These are phyloP conservation scores for Melanotaenia pygmaea DNA, from an alignment of 2,797 vertebrate species.

Conservation along the genomic window DNA sequence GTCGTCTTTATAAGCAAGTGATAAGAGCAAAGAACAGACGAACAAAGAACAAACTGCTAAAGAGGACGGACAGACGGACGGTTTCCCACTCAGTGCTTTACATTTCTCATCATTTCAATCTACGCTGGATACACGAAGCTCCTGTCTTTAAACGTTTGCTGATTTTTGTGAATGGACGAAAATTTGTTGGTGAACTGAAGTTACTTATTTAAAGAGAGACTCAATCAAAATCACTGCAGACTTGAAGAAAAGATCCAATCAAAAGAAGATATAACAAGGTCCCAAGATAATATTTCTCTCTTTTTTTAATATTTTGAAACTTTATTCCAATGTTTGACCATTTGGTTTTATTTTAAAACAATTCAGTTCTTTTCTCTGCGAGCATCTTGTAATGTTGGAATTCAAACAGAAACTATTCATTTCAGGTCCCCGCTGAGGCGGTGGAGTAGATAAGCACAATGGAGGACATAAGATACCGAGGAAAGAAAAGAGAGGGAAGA, in stretches of 20 bases:
- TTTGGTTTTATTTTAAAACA: background rate
- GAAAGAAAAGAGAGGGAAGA: slow-evolving; percentile 70
- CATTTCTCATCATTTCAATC: slow-evolving; percentile 11
- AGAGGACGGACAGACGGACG: background rate
- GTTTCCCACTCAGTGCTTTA: background rate
- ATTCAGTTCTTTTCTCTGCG: background rate
- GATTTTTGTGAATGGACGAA: slow-evolving; percentile 10
- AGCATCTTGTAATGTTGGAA: background rate
- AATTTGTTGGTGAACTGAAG: slow-evolving; percentile 11
- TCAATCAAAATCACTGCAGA: slow-evolving; percentile 2
- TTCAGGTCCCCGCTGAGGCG: background rate
- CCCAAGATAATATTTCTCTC: slow-evolving; percentile 30
- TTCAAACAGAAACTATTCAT: background rate
- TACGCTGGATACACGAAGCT: background rate
- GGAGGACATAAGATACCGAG: slow-evolving; percentile 76
- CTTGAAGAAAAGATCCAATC: slow-evolving; percentile 8
- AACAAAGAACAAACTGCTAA: slow-evolving; percentile 22
- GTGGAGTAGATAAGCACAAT: slow-evolving; percentile 48
- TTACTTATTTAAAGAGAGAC: background rate
- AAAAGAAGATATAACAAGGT: slow-evolving; percentile 3
- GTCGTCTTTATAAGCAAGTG: slow-evolving; percentile 34
- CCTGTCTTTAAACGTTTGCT: background rate
- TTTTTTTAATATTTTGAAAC: slow-evolving; percentile 16
- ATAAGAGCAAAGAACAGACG: slow-evolving; percentile 28
- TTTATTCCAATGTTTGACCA: background rate